These are phyloP conservation scores for Petroica traversi DNA, from an alignment of 2,113 vertebrate species.

Conservation along the genomic window DNA sequence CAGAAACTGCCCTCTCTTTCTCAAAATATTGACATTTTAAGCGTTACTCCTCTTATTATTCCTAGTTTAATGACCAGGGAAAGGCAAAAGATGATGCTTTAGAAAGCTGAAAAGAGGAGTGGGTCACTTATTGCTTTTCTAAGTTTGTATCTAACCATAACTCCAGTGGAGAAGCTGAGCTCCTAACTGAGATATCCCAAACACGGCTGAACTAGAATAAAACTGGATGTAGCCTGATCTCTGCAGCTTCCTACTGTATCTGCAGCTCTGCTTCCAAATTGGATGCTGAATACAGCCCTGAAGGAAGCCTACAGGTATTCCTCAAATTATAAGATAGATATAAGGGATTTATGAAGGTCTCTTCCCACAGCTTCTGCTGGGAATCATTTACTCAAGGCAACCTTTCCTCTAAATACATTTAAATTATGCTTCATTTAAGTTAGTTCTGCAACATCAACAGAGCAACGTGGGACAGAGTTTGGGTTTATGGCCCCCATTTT, in stretches of 20 bases:
- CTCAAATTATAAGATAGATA: background rate
- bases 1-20: background rate
- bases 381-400: background rate
- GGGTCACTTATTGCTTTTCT: background rate
- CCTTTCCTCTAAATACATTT: background rate
- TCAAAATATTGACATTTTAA: background rate
- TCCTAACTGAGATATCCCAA: background rate
- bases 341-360: background rate
- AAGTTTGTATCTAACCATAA: background rate
- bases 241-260: background rate
- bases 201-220: background rate
- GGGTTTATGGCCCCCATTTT: background rate
- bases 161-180: background rate
- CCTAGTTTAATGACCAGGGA: background rate
- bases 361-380: background rate
- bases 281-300: background rate
- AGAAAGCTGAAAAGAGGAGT: background rate
- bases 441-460: background rate
- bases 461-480: background rate
- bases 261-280: background rate
- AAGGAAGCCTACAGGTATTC: background rate
- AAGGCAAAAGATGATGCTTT: background rate
- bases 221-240: background rate
- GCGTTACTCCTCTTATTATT: background rate
- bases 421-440: background rate